A percentile compares a stretch with the other conserved stretches of the same genome.
phyloP scores from a whole-genome alignment of 2,888 invertebrate genomes.

The Oxytorus armatus region DNA sequence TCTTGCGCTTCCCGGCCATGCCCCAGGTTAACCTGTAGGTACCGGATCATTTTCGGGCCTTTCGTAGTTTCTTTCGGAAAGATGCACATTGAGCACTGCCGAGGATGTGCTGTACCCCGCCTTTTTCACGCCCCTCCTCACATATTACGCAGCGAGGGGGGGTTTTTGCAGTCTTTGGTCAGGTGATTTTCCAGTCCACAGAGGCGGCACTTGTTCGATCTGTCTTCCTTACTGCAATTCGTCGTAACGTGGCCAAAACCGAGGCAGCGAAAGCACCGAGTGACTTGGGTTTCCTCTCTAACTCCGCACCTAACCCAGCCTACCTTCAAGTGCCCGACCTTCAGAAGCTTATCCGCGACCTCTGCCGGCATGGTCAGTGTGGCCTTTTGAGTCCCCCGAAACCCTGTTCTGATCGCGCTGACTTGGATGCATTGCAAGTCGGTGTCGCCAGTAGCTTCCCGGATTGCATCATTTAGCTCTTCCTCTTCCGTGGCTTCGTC shows the following conservation, averaged over 20 bases:
- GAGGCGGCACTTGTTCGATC: conserved; percentile 50
- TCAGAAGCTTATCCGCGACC: too few relatives aligned
- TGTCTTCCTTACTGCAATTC: conserved; percentile 53
- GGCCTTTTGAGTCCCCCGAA: conserved; percentile 22
- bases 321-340: too few relatives aligned
- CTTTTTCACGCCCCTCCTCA: conserved; percentile 14
- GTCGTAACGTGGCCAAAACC: conserved; percentile 29
- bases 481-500: conserved; percentile 41
- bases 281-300: conserved; percentile 40
- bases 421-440: too few relatives aligned
- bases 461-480: neutral
- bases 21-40: conserved; percentile 65
- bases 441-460: neutral
- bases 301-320: conserved; percentile 66
- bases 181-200: conserved; percentile 64
- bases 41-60: conserved; percentile 36
- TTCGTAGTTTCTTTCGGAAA: conserved; percentile 35
- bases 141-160: conserved; percentile 58
- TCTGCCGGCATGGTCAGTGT: conserved; percentile 1
- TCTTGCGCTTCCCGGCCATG: conserved; percentile 59
- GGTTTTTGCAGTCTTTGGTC: conserved; percentile 47
- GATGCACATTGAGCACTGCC: conserved; percentile 43
- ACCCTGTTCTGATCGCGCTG: conserved; percentile 32
- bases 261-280: conserved; percentile 42
- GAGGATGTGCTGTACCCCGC: conserved; percentile 25